phyloP scores from a whole-genome alignment of 1,140 invertebrate genomes.

The Ceratina australensis region DNA sequence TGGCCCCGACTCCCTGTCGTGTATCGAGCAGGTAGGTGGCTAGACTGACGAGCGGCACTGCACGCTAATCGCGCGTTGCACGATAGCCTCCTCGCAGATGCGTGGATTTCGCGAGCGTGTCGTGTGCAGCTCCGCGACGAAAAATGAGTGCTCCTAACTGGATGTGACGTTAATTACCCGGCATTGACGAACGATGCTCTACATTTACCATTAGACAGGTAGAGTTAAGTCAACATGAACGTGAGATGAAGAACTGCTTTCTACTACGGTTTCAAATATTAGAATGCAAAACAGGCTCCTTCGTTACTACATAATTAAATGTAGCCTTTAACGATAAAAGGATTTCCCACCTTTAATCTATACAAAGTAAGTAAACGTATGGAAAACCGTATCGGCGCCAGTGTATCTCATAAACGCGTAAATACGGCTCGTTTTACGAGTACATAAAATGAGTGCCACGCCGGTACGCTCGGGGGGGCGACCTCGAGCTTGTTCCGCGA shows the following conservation, averaged over 20 bases:
- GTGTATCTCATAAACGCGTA: conserved; percentile 45
- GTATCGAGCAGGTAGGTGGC: conserved; percentile 59
- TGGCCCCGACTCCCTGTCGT: conserved; percentile 48
- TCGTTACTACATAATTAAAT: too few species aligned
- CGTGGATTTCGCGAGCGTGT: too few species aligned
- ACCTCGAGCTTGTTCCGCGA: conserved; percentile 49
- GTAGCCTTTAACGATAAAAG: too few species aligned
- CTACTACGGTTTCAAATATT: too few species aligned
- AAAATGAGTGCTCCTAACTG: conserved; percentile 10
- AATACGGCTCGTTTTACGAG: conserved; percentile 48
- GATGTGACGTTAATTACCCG: conserved; percentile 34
- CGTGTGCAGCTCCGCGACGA: neutral
- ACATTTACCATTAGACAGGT: conserved; percentile 25
- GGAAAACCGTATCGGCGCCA: conserved; percentile 27
- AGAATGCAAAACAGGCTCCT: too few species aligned
- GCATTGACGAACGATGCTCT: neutral
- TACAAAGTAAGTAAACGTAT: neutral
- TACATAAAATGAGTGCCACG: conserved; percentile 34
- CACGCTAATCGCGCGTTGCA: conserved; percentile 48
- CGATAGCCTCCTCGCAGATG: conserved; percentile 6
- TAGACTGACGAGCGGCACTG: conserved; percentile 37
- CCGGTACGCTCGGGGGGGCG: conserved; percentile 4
- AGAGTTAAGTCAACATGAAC: conserved; percentile 22
- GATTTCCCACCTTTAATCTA: too few species aligned
- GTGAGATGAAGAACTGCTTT: too few species aligned